These are phyloP conservation scores for Mola mola DNA, from an alignment of 2,113 vertebrate genomes.

Conservation along the genomic window DNA sequence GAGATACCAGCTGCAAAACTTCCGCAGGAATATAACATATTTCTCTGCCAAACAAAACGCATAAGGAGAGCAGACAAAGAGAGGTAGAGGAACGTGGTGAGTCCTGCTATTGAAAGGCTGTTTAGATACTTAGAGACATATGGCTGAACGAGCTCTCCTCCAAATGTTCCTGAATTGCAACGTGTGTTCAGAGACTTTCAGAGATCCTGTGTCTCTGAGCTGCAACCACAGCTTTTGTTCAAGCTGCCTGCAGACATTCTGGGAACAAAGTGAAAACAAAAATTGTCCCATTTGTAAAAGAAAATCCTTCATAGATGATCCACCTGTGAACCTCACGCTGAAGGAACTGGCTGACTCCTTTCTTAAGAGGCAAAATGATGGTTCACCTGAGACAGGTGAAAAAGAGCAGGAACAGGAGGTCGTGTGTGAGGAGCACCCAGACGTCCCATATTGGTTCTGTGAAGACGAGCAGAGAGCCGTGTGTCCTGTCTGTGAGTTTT, in stretches of 20 bases:
- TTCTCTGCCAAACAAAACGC: too few relatives aligned
- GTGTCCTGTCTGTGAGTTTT: conserved; percentile 33
- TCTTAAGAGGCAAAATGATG: background rate
- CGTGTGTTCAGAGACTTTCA: conserved; percentile 24
- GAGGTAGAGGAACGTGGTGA: too few relatives aligned
- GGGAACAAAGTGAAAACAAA: background rate
- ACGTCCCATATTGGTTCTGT: too few relatives aligned
- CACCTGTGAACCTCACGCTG: fast-evolving
- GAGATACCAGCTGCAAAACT: too few relatives aligned
- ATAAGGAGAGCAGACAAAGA: too few relatives aligned
- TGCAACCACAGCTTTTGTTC: conserved; percentile 30
- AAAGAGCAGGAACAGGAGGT: background rate
- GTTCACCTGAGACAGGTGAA: background rate
- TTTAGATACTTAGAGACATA: too few relatives aligned
- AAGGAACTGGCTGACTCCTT: conserved; percentile 15
- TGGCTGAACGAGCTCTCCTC: too few relatives aligned
- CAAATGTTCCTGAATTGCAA: conserved; percentile 7
- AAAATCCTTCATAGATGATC: background rate
- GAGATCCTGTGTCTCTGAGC: conserved; percentile 30
- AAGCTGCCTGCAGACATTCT: conserved; percentile 14
- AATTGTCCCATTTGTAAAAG: conserved; percentile 29
- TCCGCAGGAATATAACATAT: too few relatives aligned
- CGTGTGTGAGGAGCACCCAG: conserved; percentile 2
- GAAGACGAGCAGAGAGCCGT: conserved; percentile 20
- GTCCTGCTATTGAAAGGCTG: too few relatives aligned